Evolutionary conservation across 35 echinoderm and acorn worm genomes (phyloP).

Genomic region (Anneissia japonica): DNA sequence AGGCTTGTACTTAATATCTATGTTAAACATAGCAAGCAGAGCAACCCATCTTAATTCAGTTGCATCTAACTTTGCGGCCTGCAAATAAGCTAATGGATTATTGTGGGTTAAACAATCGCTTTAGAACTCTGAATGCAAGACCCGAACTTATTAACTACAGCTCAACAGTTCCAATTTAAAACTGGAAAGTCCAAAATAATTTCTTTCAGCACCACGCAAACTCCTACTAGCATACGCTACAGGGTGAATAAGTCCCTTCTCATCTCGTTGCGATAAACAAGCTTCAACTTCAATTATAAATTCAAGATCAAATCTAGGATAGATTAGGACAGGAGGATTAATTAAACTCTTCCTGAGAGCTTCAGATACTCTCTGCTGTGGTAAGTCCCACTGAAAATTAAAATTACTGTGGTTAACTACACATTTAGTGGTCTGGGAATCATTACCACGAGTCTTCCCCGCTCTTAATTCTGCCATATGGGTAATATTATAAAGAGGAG

Average conservation of each 20-base stretch:
- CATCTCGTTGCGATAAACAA: background rate
- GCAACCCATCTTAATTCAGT: constrained; percentile 21
- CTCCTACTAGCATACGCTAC: constrained; percentile 39
- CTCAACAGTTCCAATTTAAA: constrained; percentile 43
- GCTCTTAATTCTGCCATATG: no score
- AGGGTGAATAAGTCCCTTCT: background rate
- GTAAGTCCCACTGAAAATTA: background rate
- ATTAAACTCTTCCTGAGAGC: background rate
- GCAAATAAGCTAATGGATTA: constrained; percentile 26
- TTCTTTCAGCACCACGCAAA: background rate
- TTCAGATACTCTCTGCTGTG: background rate
- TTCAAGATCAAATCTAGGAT: background rate
- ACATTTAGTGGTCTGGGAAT: no score
- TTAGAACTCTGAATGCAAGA: constrained; percentile 9
- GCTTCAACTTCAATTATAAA: background rate
- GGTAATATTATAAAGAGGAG: background rate
- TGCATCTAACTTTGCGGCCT: constrained; percentile 33
- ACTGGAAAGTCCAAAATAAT: background rate
- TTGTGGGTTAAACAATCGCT: constrained; percentile 11
- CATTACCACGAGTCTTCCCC: no score
- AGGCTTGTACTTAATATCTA: constrained; percentile 17
- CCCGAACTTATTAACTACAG: constrained; percentile 24
- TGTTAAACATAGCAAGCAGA: constrained; percentile 13
- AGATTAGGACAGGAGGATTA: constrained; percentile 12
- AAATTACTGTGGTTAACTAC: no score